Percentiles rank a stretch among this genome's conserved stretches.
Conservation (phyloP, 2,113 vertebrate genomes). For the Thamnaconus septentrionalis region DNA sequence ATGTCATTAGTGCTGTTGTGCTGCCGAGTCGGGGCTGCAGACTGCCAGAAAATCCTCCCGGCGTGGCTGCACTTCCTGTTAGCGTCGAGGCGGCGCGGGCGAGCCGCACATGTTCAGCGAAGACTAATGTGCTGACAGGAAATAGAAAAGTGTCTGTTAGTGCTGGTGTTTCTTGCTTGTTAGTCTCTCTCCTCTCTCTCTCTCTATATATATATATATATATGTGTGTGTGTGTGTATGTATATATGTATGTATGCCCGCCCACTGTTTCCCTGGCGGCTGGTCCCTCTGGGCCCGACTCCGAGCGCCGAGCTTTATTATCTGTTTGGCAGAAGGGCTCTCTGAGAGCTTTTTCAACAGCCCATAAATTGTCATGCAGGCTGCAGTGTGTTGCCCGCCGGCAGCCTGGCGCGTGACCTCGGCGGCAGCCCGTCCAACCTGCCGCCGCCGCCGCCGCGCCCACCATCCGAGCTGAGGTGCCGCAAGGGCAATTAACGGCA, state of each 20-base stretch:
- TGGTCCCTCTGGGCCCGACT: slow-evolving; percentile 54
- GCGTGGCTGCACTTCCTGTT: slow-evolving; percentile 65
- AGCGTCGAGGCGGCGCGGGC: slow-evolving; percentile 41
- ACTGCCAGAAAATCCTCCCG: slow-evolving; percentile 72
- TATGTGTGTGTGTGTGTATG: no score
- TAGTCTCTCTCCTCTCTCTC: no score
- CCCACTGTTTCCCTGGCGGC: slow-evolving; percentile 51
- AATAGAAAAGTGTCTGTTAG: slow-evolving; percentile 42
- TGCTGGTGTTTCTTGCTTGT: slow-evolving; percentile 11
- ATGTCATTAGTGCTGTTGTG: slow-evolving; percentile 76
- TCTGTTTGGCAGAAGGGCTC: slow-evolving; percentile 67
- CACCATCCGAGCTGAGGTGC: slow-evolving; percentile 72
- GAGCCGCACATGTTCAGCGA: slow-evolving; percentile 53
- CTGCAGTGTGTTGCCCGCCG: slow-evolving; percentile 64
- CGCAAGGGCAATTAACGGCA: slow-evolving; percentile 87
- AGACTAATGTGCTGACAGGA: slow-evolving; percentile 63
- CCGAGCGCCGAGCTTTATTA: slow-evolving; percentile 64
- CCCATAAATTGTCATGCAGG: slow-evolving; percentile 72
- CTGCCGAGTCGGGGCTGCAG: slow-evolving; percentile 63
- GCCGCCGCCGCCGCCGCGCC: slow-evolving; percentile 26
- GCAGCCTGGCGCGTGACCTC: slow-evolving; percentile 54
- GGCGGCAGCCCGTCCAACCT: slow-evolving; percentile 49
- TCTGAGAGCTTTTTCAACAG: slow-evolving; percentile 65
- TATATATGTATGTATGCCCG: neutral
- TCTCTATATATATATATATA: no score